phyloP scores from a whole-genome alignment of 1,140 invertebrate genomes.

The Drosophila obscura region DNA sequence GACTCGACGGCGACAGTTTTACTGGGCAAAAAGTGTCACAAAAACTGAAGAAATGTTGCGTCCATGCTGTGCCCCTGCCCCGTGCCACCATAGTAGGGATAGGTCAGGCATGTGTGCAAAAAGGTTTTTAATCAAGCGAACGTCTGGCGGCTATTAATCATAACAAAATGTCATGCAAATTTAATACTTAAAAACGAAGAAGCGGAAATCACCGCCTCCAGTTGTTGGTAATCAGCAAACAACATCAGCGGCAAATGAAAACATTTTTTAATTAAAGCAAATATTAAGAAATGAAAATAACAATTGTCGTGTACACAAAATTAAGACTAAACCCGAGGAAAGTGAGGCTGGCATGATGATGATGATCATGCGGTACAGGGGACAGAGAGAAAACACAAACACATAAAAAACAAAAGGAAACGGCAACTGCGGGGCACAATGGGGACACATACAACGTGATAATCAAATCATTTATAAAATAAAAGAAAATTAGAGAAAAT shows the following conservation, averaged over 20 bases:
- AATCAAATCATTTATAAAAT: constrained; percentile 79
- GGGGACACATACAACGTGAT: constrained; percentile 48
- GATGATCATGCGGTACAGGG: neutral
- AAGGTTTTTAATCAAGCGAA: neutral
- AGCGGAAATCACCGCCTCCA: neutral
- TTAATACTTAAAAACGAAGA: neutral
- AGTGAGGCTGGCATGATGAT: constrained; percentile 1
- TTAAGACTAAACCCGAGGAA: constrained; percentile 48
- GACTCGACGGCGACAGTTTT: constrained; percentile 52
- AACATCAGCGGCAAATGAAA: constrained; percentile 50
- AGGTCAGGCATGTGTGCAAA: constrained; percentile 22
- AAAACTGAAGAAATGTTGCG: constrained; percentile 28
- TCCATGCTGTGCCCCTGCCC: neutral
- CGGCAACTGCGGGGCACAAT: constrained; percentile 10
- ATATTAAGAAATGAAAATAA: constrained; percentile 52
- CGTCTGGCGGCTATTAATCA: too few relatives aligned
- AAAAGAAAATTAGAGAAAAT: constrained; percentile 74
- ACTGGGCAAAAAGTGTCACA: constrained; percentile 36
- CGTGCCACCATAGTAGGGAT: constrained; percentile 18
- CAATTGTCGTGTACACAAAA: constrained; percentile 61
- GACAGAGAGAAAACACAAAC: constrained; percentile 25
- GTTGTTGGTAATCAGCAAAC: constrained; percentile 2
- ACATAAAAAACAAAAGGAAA: constrained; percentile 45
- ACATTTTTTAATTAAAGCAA: constrained; percentile 73
- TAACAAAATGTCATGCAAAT: neutral